Conservation (phyloP, 2,113 vertebrate species). For the Amphiprion ocellaris region DNA sequence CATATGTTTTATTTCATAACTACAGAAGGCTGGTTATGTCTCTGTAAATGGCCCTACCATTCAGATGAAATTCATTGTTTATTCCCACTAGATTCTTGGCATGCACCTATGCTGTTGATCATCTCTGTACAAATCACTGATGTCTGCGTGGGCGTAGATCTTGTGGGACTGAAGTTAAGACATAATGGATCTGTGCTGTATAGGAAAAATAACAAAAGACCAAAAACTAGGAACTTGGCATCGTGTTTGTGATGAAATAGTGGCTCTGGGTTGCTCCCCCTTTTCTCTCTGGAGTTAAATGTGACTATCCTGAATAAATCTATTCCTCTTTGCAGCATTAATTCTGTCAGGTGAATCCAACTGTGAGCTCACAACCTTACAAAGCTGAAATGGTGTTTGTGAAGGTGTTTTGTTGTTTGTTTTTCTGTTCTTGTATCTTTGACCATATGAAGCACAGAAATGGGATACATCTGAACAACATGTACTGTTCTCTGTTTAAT, state of each 20-base stretch:
- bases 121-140: slow-evolving; percentile 11
- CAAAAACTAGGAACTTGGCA: slow-evolving; percentile 4
- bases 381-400: slow-evolving; percentile 3
- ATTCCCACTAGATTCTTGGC: background rate
- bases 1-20: no score
- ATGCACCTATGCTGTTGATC: background rate
- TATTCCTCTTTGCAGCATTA: slow-evolving; percentile 40
- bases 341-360: slow-evolving; percentile 26
- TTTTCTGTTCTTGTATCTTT: background rate
- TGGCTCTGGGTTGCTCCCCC: slow-evolving; percentile 2
- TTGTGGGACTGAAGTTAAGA: slow-evolving; percentile 6
- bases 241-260: slow-evolving; percentile 18
- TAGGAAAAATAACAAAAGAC: background rate
- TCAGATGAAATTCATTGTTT: background rate
- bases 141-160: background rate
- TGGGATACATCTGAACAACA: background rate
- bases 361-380: slow-evolving; percentile 32
- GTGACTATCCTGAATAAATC: slow-evolving; percentile 17
- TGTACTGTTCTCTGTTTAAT: no score
- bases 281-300: slow-evolving; percentile 12
- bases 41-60: background rate
- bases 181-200: background rate
- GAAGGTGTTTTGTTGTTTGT: background rate
- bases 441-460: background rate
- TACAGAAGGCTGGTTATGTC: no score